A percentile compares a stretch with the other conserved stretches of the same genome.
Evolutionary conservation across 2,797 vertebrate genomes (phyloP).

Genomic region (Enteromius mattozi): DNA sequence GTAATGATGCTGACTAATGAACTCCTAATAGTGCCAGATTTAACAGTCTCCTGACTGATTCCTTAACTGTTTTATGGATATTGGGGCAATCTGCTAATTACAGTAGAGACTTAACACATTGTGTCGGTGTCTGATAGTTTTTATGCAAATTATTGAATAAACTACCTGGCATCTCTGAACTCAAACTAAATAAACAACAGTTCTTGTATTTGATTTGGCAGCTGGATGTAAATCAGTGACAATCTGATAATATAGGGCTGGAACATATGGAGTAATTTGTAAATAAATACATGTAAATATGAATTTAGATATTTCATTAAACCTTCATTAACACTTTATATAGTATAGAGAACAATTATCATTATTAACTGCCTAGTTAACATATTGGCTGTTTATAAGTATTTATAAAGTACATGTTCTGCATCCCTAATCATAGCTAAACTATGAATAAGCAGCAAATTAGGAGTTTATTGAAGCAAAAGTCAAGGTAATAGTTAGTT

Average conservation of each 20-base stretch:
- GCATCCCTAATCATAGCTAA: neutral
- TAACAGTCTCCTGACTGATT: constrained; percentile 78
- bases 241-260: neutral
- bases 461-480: neutral
- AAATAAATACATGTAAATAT: neutral
- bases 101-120: constrained; percentile 76
- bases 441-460: neutral
- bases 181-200: constrained; percentile 16
- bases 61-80: constrained; percentile 83
- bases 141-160: constrained; percentile 66
- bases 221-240: constrained; percentile 1
- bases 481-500: neutral
- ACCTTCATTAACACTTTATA: neutral
- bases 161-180: constrained; percentile 29
- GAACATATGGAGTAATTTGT: constrained; percentile 22
- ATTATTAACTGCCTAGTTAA: neutral
- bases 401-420: neutral
- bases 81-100: constrained; percentile 82
- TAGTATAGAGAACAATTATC: neutral
- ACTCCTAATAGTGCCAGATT: constrained; percentile 81
- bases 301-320: neutral
- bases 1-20: constrained; percentile 81
- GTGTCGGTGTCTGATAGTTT: constrained; percentile 69
- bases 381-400: neutral
- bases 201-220: constrained; percentile 5